Conservation (phyloP, 1,140 invertebrate species). For the Cotesia vestalis region DNA sequence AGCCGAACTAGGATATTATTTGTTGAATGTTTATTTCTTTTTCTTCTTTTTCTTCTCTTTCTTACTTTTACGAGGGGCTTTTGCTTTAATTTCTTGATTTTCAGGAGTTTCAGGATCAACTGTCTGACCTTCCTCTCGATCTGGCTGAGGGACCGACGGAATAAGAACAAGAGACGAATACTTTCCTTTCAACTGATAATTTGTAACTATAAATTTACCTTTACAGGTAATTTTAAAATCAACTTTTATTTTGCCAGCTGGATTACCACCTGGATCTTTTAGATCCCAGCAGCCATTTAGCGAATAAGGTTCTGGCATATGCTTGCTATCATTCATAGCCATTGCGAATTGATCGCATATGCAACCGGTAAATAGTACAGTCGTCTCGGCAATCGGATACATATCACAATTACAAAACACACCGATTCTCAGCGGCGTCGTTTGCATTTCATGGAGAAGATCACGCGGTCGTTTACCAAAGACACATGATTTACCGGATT, state of each 20-base stretch:
- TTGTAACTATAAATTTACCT: constrained; percentile 50
- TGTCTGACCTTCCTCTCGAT: constrained; percentile 40
- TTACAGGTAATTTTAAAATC: constrained; percentile 52
- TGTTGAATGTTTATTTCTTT: constrained; percentile 22
- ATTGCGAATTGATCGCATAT: constrained; percentile 60
- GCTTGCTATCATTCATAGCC: constrained; percentile 52
- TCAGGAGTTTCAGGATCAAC: neutral
- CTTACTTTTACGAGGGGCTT: constrained; percentile 12
- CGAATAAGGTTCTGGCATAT: constrained; percentile 53
- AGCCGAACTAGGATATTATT: too few relatives aligned
- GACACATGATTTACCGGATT: constrained; percentile 52
- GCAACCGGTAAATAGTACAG: constrained; percentile 54
- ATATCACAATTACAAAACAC: constrained; percentile 56
- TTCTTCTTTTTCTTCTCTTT: constrained; percentile 25
- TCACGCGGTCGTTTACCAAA: constrained; percentile 55
- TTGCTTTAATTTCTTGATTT: constrained; percentile 9
- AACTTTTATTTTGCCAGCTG: constrained; percentile 52
- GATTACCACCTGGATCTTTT: constrained; percentile 55
- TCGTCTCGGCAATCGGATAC: constrained; percentile 57
- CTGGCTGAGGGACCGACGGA: constrained; percentile 44
- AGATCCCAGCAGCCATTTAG: constrained; percentile 52
- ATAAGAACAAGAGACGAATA: constrained; percentile 27
- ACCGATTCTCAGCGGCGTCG: constrained; percentile 49
- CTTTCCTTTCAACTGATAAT: constrained; percentile 50
- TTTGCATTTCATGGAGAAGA: constrained; percentile 51